A percentile compares a stretch with the other conserved stretches of the same genome.
These are phyloP conservation scores for Rhyacichthys aspro DNA, from an alignment of 2,797 vertebrate genomes.

Conservation along the genomic window DNA sequence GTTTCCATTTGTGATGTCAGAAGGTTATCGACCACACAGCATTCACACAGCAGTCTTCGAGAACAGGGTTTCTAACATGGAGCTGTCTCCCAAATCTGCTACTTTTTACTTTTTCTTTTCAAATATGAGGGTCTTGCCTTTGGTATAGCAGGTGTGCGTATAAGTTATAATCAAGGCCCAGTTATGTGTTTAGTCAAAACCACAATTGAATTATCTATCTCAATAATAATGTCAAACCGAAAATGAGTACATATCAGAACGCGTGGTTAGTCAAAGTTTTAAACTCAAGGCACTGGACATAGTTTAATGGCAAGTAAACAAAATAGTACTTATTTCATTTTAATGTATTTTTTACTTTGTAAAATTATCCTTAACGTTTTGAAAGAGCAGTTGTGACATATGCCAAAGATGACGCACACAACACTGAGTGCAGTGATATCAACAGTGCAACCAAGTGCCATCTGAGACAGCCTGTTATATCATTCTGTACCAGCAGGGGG, in stretches of 20 bases:
- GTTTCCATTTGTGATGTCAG: conserved; percentile 27
- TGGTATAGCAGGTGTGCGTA: background rate
- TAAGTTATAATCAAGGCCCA: conserved; percentile 11
- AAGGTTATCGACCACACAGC: no score
- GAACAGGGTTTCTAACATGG: conserved; percentile 49
- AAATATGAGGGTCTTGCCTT: conserved; percentile 6
- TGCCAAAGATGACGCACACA: no score
- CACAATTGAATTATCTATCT: conserved; percentile 8
- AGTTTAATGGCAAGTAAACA: no score
- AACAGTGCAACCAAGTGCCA: no score
- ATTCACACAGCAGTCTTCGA: conserved; percentile 16
- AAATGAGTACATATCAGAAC: conserved; percentile 13
- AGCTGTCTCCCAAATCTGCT: conserved; percentile 13
- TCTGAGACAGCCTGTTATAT: background rate
- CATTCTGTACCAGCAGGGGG: background rate
- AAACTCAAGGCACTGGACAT: no score
- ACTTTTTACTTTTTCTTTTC: conserved; percentile 21
- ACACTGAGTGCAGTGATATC: no score
- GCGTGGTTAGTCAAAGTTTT: conserved; percentile 4
- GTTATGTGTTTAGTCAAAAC: conserved; percentile 16
- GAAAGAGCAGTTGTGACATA: no score
- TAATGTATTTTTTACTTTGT: no score
- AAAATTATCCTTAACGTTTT: no score
- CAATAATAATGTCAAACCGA: background rate
- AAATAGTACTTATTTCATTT: no score